Evolutionary conservation across 2,113 vertebrate genomes (phyloP).

Genomic region (Potamarius usumacintae): DNA sequence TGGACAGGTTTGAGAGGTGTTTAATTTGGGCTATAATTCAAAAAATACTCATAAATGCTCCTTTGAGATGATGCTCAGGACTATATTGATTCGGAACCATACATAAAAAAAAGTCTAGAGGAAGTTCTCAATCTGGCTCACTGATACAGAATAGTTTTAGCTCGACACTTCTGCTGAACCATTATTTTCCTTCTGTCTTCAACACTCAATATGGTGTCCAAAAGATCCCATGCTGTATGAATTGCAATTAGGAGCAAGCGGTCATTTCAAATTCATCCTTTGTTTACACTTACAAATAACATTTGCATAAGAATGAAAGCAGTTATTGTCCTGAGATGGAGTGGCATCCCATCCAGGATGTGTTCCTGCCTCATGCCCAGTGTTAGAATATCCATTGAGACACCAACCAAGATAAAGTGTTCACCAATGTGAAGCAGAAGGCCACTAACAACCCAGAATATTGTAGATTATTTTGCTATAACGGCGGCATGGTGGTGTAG

Average conservation of each 20-base stretch:
- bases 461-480: too few species aligned
- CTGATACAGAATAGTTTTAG: background rate
- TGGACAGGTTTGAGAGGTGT: background rate
- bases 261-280: background rate
- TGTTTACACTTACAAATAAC: background rate
- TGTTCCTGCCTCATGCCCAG: background rate
- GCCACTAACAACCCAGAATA: background rate
- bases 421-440: background rate
- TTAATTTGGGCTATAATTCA: background rate
- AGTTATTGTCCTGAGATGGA: conserved; percentile 5
- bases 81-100: too few species aligned
- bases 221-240: background rate
- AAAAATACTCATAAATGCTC: background rate
- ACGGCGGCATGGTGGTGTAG: too few species aligned
- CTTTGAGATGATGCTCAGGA: background rate
- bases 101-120: background rate
- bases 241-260: background rate
- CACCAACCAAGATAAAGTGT: background rate
- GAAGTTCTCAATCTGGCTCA: background rate
- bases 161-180: background rate
- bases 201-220: background rate
- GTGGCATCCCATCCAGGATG: background rate
- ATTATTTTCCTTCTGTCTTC: background rate
- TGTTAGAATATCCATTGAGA: background rate
- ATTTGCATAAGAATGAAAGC: conserved; percentile 45